Evolutionary conservation across 2,797 vertebrate genomes (phyloP).

Genomic region (Notolepis coatsorum): DNA sequence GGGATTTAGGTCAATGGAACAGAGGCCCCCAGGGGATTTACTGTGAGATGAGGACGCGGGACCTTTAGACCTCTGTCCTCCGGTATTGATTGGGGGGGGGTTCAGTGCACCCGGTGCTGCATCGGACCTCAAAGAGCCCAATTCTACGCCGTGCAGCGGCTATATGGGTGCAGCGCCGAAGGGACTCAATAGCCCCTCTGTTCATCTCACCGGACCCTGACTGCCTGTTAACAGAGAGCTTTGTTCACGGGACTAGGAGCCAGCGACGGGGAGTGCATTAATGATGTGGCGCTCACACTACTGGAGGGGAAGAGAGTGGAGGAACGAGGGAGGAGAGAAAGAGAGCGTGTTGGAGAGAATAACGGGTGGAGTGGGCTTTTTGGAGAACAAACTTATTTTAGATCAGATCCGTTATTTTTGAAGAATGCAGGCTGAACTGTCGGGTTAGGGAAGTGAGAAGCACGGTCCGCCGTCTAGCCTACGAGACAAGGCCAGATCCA

Average conservation of each 20-base stretch:
- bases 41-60: conserved; percentile 15
- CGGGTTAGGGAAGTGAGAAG: conserved; percentile 14
- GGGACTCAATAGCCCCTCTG: conserved; percentile 63
- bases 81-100: conserved; percentile 21
- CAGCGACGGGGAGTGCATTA: conserved; percentile 58
- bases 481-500: conserved; percentile 36
- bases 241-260: conserved; percentile 57
- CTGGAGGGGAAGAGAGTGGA: conserved; percentile 30
- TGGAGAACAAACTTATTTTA: conserved; percentile 41
- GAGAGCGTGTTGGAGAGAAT: conserved; percentile 11
- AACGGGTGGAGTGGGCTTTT: conserved; percentile 29
- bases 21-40: not conserved
- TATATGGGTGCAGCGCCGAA: conserved; percentile 37
- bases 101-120: conserved; percentile 45
- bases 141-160: conserved; percentile 24
- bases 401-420: conserved; percentile 30
- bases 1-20: conserved; percentile 20
- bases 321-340: conserved; percentile 27
- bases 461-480: conserved; percentile 30
- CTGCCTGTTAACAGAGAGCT: conserved; percentile 58
- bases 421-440: conserved; percentile 2
- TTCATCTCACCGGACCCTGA: conserved; percentile 48
- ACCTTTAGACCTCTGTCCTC: conserved; percentile 14
- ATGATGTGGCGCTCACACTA: conserved; percentile 41
- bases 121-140: conserved; percentile 35